Evolutionary conservation across 1,140 invertebrate species (phyloP).

Genomic region (Acyrthosiphon pisum): DNA sequence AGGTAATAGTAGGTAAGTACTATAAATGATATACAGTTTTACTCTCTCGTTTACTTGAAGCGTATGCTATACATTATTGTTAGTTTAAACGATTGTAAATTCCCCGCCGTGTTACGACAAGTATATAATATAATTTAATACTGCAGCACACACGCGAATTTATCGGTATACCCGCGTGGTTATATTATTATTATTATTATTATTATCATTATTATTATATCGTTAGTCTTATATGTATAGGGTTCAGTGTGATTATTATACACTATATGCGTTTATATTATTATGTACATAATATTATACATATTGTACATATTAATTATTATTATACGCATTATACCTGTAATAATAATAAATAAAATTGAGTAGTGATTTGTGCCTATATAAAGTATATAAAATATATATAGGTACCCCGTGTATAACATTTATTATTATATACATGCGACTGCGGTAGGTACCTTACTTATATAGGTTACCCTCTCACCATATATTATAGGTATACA

Average conservation of each 20-base stretch:
- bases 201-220: not conserved
- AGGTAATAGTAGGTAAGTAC: too few species aligned
- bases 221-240: not conserved
- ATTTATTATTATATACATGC: not conserved
- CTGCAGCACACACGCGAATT: not conserved
- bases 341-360: constrained; percentile 35
- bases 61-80: not conserved
- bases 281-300: not conserved
- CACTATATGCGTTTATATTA: not conserved
- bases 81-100: constrained; percentile 31
- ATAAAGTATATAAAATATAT: too few species aligned
- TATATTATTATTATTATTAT: not conserved
- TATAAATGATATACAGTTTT: not conserved
- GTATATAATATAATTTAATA: constrained; percentile 27
- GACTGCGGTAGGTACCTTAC: not conserved
- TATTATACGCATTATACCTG: not conserved
- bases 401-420: not conserved
- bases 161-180: not conserved
- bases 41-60: not conserved
- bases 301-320: too few species aligned
- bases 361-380: not conserved
- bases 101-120: constrained; percentile 7
- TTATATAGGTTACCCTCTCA: not conserved
- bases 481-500: not conserved
- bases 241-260: not conserved